phyloP scores from a whole-genome alignment of 2,113 vertebrate genomes.

The Ramphastos sulfuratus region DNA sequence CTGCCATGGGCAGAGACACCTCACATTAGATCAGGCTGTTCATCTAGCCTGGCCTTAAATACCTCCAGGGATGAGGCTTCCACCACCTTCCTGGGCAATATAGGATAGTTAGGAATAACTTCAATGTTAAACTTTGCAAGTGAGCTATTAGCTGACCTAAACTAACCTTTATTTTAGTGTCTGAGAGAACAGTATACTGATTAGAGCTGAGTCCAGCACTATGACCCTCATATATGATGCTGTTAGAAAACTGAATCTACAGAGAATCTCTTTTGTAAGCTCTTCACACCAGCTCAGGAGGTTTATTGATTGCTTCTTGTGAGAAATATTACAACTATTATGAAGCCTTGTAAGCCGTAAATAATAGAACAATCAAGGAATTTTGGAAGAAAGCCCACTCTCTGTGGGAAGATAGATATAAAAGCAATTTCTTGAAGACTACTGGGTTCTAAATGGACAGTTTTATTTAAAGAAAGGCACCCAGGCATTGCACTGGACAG shows the following conservation, averaged over 20 bases:
- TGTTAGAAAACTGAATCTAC: not conserved
- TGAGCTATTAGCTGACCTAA: not conserved
- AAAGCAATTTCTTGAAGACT: conserved; percentile 12
- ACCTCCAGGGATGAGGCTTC: too few relatives aligned
- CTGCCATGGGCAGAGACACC: too few relatives aligned
- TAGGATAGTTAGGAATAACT: not conserved
- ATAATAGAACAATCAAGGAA: not conserved
- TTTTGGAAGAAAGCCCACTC: not conserved
- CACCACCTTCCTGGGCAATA: too few relatives aligned
- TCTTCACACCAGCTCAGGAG: not conserved
- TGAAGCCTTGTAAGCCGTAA: not conserved
- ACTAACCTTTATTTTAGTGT: not conserved
- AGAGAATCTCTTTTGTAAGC: not conserved
- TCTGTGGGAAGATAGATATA: not conserved
- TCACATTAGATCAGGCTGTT: too few relatives aligned
- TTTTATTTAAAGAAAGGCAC: not conserved
- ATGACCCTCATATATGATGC: not conserved
- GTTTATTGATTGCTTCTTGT: not conserved
- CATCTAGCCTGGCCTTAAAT: too few relatives aligned
- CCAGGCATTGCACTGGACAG: not conserved
- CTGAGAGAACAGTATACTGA: not conserved
- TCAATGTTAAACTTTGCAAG: not conserved
- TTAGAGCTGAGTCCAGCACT: not conserved
- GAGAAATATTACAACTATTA: not conserved
- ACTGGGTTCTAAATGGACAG: not conserved